phyloP scores from a whole-genome alignment of 2,797 vertebrate species.

The Molossus molossus region DNA sequence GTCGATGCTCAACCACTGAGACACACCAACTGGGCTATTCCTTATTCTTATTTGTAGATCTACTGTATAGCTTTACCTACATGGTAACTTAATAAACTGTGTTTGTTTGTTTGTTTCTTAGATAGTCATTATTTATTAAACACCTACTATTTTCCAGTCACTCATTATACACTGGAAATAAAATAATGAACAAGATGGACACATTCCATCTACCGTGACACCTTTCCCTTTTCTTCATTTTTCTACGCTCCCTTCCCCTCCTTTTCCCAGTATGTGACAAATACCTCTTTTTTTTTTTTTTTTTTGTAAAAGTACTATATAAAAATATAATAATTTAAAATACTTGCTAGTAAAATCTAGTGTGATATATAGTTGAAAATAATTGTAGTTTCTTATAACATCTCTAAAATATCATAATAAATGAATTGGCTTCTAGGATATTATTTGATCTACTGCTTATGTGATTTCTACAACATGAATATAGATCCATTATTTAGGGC shows the following conservation, averaged over 20 bases:
- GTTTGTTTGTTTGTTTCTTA: neutral
- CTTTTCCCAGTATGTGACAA: neutral
- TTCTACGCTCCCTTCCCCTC: neutral
- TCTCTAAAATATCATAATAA: neutral
- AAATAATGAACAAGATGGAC: neutral
- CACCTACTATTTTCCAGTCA: neutral
- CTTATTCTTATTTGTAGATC: neutral
- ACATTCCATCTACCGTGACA: neutral
- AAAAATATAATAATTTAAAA: neutral
- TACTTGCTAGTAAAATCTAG: neutral
- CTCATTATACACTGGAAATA: neutral
- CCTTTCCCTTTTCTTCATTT: neutral
- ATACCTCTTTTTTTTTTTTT: neutral
- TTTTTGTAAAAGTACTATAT: neutral
- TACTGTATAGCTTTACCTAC: neutral
- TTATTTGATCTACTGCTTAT: neutral
- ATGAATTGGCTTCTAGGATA: neutral
- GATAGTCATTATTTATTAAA: neutral
- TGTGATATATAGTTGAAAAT: neutral
- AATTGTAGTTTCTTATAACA: neutral
- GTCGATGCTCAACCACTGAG: no score
- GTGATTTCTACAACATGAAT: neutral
- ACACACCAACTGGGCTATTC: neutral
- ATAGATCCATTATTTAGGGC: neutral
- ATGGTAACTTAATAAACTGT: neutral